Evolutionary conservation across 2,888 invertebrate genomes (phyloP), one percentile per base, ranked within the genome.

Genomic region (Synanthedon vespiformis): DNA sequence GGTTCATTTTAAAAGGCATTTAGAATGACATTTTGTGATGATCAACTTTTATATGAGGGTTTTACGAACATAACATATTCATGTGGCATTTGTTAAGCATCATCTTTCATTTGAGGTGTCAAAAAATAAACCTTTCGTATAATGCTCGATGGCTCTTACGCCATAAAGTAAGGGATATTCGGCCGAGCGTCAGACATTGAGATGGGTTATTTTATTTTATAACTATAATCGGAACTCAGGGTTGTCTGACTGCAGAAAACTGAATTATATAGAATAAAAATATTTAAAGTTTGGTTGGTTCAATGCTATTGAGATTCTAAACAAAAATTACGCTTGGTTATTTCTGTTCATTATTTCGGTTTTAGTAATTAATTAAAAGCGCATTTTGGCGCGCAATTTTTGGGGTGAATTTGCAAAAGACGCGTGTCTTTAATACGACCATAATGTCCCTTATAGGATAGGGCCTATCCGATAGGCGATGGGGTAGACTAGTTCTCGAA

Each of bases 201-300:
- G 84, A 85, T 80, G 85, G 86, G 86, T 85, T 81, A 74, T 84
- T 84, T 82, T 81, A 72, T 83, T 34, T 34, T 80, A 78, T 80
- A 83, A 83, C 78, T 81, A 84, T 78, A 75, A 73, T 34, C 67
- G 51, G 61, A 59, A 54, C 53, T 55, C 63, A 84, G 82, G 84
- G 84, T 54, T 82, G 76, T 44, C 44, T 3, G 27, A 1, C 8
- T 1, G 27, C 27, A 34, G 0, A 34, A 34, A 34, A 34, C 22
- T 34, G 34, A 34, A 34, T 34, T 34, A 34, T 34, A 34, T 34
- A 10, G 10, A 34, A 34, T 44, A 44, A 44, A 44, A 44, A 12
- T 44, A 13, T 44, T 44, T 4, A n/a, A 44, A 6, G 44, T 44
- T 2, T 34, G 16, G 16, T 16, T 16, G 16, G 16, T 16, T 16